Evolutionary conservation across 2,797 vertebrate genomes (phyloP).

Genomic region (Falco concolor): DNA sequence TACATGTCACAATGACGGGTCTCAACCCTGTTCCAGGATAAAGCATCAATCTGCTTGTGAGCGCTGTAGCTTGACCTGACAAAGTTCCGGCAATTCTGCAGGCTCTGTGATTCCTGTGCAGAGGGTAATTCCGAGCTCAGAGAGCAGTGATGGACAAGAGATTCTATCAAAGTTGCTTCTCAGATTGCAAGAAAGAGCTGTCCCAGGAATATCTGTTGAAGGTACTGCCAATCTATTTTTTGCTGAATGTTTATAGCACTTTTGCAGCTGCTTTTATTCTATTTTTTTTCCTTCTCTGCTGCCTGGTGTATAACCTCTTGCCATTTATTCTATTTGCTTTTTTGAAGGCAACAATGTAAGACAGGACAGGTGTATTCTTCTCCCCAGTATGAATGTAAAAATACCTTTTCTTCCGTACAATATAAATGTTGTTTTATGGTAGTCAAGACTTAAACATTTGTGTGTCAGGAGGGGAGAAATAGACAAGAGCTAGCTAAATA

Average conservation of each 20-base stretch:
- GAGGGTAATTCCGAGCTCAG: slow-evolving; percentile 3
- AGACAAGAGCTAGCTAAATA: not conserved
- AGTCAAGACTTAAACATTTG: not conserved
- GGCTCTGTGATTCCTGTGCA: not conserved
- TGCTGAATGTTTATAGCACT: not conserved
- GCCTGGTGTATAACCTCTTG: not conserved
- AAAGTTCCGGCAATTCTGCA: not conserved
- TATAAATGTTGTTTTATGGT: not conserved
- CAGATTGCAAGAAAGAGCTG: not conserved
- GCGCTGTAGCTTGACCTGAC: not conserved
- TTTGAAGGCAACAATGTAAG: not conserved
- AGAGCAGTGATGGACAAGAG: not conserved
- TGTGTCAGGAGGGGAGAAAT: not conserved
- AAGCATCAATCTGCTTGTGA: not conserved
- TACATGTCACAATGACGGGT: not conserved
- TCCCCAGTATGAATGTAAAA: not conserved
- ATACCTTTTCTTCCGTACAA: not conserved
- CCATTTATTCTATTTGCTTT: not conserved
- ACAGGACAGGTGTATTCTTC: not conserved
- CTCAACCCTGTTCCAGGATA: slow-evolving; percentile 19
- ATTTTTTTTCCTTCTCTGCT: not conserved
- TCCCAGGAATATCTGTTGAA: not conserved
- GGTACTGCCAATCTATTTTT: not conserved
- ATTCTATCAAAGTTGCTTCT: not conserved
- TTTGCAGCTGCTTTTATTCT: not conserved